Percentiles rank a stretch among this genome's conserved stretches.
Evolutionary conservation across 2,888 invertebrate genomes (phyloP).

Genomic region (Melanargia galathea): DNA sequence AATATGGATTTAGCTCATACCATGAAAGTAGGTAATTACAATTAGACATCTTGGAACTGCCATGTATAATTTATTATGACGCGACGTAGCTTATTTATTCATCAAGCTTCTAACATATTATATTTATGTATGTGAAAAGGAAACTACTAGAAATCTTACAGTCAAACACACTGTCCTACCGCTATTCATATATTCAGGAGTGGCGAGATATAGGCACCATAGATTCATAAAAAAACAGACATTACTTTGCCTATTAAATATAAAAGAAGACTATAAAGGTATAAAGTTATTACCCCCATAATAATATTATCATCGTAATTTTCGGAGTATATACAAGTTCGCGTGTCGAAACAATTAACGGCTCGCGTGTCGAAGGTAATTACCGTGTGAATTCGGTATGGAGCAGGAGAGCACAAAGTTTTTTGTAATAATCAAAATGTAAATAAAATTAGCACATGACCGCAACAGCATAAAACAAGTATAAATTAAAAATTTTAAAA

Average conservation of each 20-base stretch:
- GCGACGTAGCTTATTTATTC: too few relatives aligned
- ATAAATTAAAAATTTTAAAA: too few relatives aligned
- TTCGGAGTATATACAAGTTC: slow-evolving; percentile 24
- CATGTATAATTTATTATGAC: too few relatives aligned
- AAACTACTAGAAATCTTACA: neutral
- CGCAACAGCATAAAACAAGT: neutral
- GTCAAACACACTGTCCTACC: neutral
- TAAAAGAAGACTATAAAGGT: slow-evolving; percentile 13
- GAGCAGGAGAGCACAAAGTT: slow-evolving; percentile 55
- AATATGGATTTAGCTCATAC: too few relatives aligned
- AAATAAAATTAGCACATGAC: slow-evolving; percentile 17
- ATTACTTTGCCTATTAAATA: neutral
- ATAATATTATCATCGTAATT: slow-evolving; percentile 25
- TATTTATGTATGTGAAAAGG: too few relatives aligned
- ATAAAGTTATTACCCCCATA: slow-evolving; percentile 18
- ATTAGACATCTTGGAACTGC: too few relatives aligned
- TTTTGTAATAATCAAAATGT: slow-evolving; percentile 12
- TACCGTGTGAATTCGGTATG: slow-evolving; percentile 60
- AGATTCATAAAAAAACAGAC: slow-evolving; percentile 6
- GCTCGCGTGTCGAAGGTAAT: slow-evolving; percentile 71
- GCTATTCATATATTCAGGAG: neutral
- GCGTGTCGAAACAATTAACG: slow-evolving; percentile 58
- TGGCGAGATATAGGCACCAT: neutral
- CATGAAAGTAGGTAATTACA: too few relatives aligned
- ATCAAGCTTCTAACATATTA: too few relatives aligned